Evolutionary conservation across 2,888 invertebrate genomes (phyloP), one percentile per base, ranked within the genome.

Genomic region (Encarsia formosa): DNA sequence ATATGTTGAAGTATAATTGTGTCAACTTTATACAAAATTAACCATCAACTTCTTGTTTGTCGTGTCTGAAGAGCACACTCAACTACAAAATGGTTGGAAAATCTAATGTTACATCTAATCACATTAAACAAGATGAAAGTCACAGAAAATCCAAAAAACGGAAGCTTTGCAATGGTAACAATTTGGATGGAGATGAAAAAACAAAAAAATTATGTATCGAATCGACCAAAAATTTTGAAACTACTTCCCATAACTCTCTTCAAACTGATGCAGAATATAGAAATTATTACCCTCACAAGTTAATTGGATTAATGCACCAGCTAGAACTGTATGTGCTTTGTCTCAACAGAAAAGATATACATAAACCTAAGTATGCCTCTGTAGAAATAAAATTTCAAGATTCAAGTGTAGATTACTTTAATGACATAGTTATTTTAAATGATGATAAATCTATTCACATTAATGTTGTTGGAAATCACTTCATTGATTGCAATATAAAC

Each of bases 251-350:
- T 20, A 16, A 20, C 19, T 39, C 19, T 39, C 23, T 39, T 5
- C 39, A 20, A 22, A 19, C 9, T 19, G 13, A 18, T 39, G 13
- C 5, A 26, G 26, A 19, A 18, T 19, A 19, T 56, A 59, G 56
- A 49, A 31, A 8, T 13, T 23, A 59, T 46, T 56, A 61, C 56
- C 59, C 61, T 58, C 52, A 57, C 58, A 50, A 53, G 37, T 60
- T 65, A 55, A 61, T 63, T 52, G 54, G 52, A 39, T 24, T 63
- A 57, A 62, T 62, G 60, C 61, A 64, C 57, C 59, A 37, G 59
- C 56, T 64, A 54, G 62, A 65, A 56, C 56, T 65, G 54, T 61
- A 62, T 11, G 55, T 64, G 55, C 55, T 65, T 52, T 65, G 61
- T 47, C 53, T 32, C 22, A 46, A 57, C 45, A 64, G 61, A 58